Evolutionary conservation across 2,113 vertebrate species (phyloP).

Genomic region (Terrapene triunguis): DNA sequence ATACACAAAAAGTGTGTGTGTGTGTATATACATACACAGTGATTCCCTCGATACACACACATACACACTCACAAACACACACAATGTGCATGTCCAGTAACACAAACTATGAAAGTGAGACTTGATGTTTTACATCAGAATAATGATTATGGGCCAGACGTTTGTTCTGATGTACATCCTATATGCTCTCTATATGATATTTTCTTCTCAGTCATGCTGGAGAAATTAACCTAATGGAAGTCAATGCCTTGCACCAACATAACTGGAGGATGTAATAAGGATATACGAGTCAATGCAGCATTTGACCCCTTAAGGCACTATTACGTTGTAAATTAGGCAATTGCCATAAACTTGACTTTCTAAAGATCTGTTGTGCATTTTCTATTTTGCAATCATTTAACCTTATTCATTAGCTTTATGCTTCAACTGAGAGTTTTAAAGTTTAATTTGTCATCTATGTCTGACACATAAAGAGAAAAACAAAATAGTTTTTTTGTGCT

Average conservation of each 20-base stretch:
- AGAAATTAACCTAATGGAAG: neutral
- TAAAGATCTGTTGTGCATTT: neutral
- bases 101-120: neutral
- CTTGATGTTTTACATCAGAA: neutral
- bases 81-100: neutral
- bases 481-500: neutral
- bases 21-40: no score
- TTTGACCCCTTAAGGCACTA: neutral
- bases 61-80: neutral
- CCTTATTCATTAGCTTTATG: conserved; percentile 29
- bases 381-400: conserved; percentile 16
- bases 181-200: neutral
- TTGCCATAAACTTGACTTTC: neutral
- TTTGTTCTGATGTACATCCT: neutral
- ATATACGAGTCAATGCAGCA: neutral
- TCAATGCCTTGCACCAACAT: neutral
- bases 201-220: fast-evolving
- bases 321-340: neutral
- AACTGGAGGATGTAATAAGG: neutral
- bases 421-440: conserved; percentile 20
- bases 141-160: neutral
- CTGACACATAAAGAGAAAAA: conserved; percentile 4
- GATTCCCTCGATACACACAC: no score
- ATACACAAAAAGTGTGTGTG: no score
- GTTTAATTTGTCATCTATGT: conserved; percentile 16